Evolutionary conservation across 2,888 invertebrate species (phyloP), one percentile per base, ranked within the genome.

Genomic region (Sinohyriopsis cumingii): DNA sequence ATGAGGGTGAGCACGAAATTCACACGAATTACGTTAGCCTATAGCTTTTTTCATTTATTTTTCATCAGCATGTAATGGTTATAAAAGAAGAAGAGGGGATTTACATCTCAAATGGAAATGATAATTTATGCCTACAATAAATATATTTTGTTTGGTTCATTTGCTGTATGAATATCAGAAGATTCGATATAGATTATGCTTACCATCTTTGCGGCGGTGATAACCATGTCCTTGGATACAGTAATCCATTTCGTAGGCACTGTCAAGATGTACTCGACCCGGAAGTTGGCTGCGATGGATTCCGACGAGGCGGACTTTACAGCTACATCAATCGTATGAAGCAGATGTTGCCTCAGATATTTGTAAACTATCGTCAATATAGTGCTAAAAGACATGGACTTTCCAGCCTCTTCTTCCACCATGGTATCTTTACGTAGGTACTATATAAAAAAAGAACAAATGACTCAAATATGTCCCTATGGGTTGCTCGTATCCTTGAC

Each of bases 181-280:
- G 45, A 45, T 45, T 45, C 45, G 12, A 45, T 45, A 45, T 45
- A 12, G 12, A 45, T 45, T 45, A 1, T 24, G 24, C 18, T 63
- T 45, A 77, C 77, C 75, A 75, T 77, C 59, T 73, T 77, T 0
- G 73, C 75, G 9, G 77, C 77, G 5, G 71, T 15, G 55, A 72
- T 77, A 72, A 77, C 75, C 56, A 75, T 75, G 4, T 77, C 77
- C 45, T 60, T 73, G 5, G 75, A 73, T 22, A 68, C 71, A 20
- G 73, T 71, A 69, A 75, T 75, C 77, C 77, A 77, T 45, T 72
- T 75, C 1, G 75, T 75, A n/a, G 77, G 77, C 20, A 77, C 77
- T 6, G 73, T 73, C 12, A 77, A 61, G 25, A 77, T 72, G 63
- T 75, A 75, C 45, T 59, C 59, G 3, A 73, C 60, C 7, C 63